Conservation (phyloP, 2,888 invertebrate genomes). For the Amblyjoppa fuscipennis region DNA sequence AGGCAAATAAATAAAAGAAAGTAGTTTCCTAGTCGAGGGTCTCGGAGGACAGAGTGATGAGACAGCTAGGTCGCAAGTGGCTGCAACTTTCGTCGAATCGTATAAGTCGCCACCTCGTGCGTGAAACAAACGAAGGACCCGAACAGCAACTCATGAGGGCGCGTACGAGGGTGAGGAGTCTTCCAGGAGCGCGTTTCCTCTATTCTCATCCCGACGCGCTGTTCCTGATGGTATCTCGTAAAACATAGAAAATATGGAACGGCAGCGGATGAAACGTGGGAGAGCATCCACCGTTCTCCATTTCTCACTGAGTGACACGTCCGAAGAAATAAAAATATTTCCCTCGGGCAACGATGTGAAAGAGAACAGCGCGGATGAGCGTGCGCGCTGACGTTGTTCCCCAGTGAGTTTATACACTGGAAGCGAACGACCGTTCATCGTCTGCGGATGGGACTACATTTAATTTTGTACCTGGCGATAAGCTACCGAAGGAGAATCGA, state of each 20-base stretch:
- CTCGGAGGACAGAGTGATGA: conserved; percentile 1
- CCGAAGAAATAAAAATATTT: conserved; percentile 62
- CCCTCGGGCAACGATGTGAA: conserved; percentile 38
- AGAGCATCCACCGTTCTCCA: conserved; percentile 7
- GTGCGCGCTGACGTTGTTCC: conserved; percentile 44
- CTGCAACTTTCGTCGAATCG: conserved; percentile 39
- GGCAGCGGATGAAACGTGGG: background rate
- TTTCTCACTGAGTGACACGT: conserved; percentile 46
- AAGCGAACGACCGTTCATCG: conserved; percentile 38
- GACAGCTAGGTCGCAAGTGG: conserved; percentile 6
- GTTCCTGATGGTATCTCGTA: conserved; percentile 7
- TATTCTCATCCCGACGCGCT: background rate
- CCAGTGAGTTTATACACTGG: conserved; percentile 31
- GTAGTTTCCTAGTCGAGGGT: conserved; percentile 11
- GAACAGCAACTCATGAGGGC: conserved; percentile 31
- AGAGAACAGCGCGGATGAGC: conserved; percentile 16
- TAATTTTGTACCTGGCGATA: conserved; percentile 41
- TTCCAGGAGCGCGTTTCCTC: background rate
- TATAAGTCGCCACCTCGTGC: conserved; percentile 24
- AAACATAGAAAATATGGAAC: conserved; percentile 14
- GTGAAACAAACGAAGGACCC: conserved; percentile 46
- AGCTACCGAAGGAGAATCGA: background rate
- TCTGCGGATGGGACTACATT: conserved; percentile 45
- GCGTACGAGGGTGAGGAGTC: background rate
- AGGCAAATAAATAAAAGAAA: background rate